phyloP scores from a whole-genome alignment of 2,797 vertebrate species.

The Aphelocoma californica region DNA sequence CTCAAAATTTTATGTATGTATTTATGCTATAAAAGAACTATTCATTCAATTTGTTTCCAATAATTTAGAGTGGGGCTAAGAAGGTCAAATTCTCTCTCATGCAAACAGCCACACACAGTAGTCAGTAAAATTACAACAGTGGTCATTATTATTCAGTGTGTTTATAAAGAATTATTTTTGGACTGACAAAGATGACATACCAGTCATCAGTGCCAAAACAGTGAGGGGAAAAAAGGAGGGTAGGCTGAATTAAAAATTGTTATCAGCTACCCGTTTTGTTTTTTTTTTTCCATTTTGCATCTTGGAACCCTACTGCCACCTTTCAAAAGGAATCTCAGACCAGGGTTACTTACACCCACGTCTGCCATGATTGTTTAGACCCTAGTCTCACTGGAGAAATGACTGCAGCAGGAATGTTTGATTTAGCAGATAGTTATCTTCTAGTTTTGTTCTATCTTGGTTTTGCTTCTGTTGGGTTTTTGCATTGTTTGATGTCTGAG shows the following conservation, averaged over 20 bases:
- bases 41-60: slow-evolving; percentile 44
- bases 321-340: background rate
- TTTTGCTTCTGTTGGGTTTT: background rate
- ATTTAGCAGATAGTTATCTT: background rate
- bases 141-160: background rate
- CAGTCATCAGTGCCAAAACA: background rate
- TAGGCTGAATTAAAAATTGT: background rate
- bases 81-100: slow-evolving; percentile 40
- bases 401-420: background rate
- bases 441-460: background rate
- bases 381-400: background rate
- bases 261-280: background rate
- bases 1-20: slow-evolving; percentile 38
- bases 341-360: background rate
- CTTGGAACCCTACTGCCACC: background rate
- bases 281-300: background rate
- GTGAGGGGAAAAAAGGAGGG: background rate
- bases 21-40: slow-evolving; percentile 43
- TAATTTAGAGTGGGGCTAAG: slow-evolving; percentile 54
- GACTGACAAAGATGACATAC: background rate
- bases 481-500: background rate
- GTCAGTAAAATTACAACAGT: background rate
- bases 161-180: slow-evolving; percentile 15
- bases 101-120: slow-evolving; percentile 25
- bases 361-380: background rate